Conservation (phyloP, 2,797 vertebrate genomes). For the Pseudocheirus occidentalis region DNA sequence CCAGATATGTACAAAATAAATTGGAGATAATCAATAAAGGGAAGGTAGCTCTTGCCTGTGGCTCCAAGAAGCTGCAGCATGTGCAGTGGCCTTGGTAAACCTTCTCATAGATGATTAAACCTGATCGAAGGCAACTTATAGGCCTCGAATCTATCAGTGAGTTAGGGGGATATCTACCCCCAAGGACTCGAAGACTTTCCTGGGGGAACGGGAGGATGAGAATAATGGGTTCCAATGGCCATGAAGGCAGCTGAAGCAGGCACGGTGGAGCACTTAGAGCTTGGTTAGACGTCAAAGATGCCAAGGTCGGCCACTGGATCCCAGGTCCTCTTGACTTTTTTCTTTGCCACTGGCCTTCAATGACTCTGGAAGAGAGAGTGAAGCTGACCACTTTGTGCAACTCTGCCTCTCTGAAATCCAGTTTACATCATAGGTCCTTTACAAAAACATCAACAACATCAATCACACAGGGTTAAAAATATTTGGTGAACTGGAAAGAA, state of each 20-base stretch:
- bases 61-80: neutral
- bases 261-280: neutral
- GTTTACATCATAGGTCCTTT: neutral
- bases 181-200: neutral
- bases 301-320: neutral
- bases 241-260: neutral
- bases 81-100: neutral
- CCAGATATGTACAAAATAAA: neutral
- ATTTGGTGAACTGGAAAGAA: neutral
- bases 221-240: neutral
- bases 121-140: neutral
- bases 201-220: neutral
- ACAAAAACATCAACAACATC: neutral
- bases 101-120: neutral
- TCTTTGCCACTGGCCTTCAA: neutral
- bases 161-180: neutral
- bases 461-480: neutral
- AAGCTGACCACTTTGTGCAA: neutral
- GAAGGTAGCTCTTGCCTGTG: neutral
- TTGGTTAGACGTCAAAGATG: neutral
- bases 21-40: neutral
- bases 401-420: neutral
- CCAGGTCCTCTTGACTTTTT: neutral
- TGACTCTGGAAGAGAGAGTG: neutral
- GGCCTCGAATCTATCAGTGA: neutral